Evolutionary conservation across 2,797 vertebrate species (phyloP).

Genomic region (Spea hammondii): DNA sequence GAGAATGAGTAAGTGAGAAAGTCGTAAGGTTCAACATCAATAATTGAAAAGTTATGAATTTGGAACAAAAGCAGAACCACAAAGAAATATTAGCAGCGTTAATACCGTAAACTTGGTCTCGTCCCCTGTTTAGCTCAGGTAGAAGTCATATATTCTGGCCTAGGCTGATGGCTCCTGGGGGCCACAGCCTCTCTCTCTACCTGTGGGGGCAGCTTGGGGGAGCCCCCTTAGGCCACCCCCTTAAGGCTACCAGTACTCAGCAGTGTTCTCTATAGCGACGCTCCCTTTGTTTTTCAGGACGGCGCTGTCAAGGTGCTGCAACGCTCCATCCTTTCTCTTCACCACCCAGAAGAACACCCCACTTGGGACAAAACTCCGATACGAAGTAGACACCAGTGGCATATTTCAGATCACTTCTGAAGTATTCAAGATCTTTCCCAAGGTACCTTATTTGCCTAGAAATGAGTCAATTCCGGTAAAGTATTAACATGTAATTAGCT

Average conservation of each 20-base stretch:
- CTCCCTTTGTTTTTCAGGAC: conserved; percentile 65
- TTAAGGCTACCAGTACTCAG: neutral
- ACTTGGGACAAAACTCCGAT: conserved; percentile 88
- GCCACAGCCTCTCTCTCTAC: neutral
- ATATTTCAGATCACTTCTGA: conserved; percentile 88
- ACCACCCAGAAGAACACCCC: conserved; percentile 97
- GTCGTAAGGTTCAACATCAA: no score
- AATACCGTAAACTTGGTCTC: no score
- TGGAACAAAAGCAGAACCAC: no score
- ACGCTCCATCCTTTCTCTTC: conserved; percentile 92
- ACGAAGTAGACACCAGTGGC: conserved; percentile 93
- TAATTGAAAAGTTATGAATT: no score
- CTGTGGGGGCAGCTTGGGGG: neutral
- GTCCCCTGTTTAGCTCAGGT: no score
- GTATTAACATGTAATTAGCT: no score
- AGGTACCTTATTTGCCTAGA: conserved; percentile 66
- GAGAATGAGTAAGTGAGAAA: no score
- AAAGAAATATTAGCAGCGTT: no score
- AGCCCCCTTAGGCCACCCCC: no score
- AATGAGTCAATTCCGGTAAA: no score
- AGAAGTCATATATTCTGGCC: no score
- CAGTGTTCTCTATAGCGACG: neutral
- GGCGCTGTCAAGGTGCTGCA: conserved; percentile 90
- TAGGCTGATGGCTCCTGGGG: neutral
- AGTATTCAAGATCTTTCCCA: conserved; percentile 95